Percentiles rank a stretch among this genome's conserved stretches.
These are phyloP conservation scores for Athalia cordata DNA, from an alignment of 2,888 invertebrate genomes.

Conservation along the genomic window DNA sequence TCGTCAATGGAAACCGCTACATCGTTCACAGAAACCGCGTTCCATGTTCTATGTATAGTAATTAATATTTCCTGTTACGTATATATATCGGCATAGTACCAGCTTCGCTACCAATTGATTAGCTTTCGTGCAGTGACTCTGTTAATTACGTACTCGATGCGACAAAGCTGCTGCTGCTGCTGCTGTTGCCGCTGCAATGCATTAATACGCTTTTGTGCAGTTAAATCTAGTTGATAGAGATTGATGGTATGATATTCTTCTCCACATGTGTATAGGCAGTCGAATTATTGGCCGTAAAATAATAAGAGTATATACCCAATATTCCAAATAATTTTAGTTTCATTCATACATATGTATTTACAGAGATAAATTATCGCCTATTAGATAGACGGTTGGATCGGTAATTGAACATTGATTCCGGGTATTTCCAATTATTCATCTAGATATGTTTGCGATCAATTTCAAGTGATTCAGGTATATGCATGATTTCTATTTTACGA, in stretches of 20 bases:
- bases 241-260: constrained; percentile 21
- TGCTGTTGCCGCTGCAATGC: background rate
- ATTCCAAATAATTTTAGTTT: background rate
- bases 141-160: constrained; percentile 31
- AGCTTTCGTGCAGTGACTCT: constrained; percentile 41
- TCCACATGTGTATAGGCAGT: background rate
- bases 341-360: too few species aligned
- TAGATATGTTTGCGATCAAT: too few species aligned
- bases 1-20: constrained; percentile 24
- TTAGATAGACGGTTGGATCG: too few species aligned
- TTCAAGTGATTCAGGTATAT: too few species aligned
- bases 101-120: constrained; percentile 31
- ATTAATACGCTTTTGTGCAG: background rate
- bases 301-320: background rate
- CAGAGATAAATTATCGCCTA: too few species aligned
- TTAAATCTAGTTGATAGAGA: constrained; percentile 29
- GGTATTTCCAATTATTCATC: too few species aligned
- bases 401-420: too few species aligned
- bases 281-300: background rate
- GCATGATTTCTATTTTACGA: too few species aligned
- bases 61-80: constrained; percentile 37
- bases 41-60: background rate
- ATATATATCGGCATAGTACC: background rate
- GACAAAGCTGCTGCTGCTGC: constrained; percentile 19
- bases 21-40: background rate